Percentiles rank a stretch among this genome's conserved stretches.
Conservation (phyloP, 2,113 vertebrate species). For the Phocoena sinus region DNA sequence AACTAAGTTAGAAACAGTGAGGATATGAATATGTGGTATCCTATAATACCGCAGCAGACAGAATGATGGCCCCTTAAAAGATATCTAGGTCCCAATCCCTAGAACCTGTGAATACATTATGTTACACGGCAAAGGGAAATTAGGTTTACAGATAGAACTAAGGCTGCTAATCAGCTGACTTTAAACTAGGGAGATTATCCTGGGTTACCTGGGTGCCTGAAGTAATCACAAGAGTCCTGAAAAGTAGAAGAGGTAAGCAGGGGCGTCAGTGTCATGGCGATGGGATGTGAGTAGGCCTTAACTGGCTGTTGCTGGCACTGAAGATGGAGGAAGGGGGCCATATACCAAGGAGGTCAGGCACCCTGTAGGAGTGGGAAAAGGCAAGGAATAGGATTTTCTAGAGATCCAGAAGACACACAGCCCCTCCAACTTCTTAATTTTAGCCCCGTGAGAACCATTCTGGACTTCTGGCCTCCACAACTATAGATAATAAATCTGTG, state of each 20-base stretch:
- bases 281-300: not conserved
- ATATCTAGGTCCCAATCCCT: not conserved
- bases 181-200: not conserved
- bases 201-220: not conserved
- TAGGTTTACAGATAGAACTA: not conserved
- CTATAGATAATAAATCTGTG: not conserved
- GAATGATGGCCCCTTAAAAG: not conserved
- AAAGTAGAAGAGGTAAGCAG: not conserved
- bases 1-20: not conserved
- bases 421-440: not conserved
- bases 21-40: not conserved
- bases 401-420: not conserved
- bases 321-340: not conserved
- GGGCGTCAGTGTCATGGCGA: not conserved
- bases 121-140: not conserved
- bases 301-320: not conserved
- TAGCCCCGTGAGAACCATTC: not conserved
- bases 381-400: not conserved
- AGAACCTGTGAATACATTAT: not conserved
- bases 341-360: not conserved
- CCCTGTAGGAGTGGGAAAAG: not conserved
- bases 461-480: not conserved
- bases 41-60: not conserved
- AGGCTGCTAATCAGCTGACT: not conserved
- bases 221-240: not conserved